A percentile compares a stretch with the other conserved stretches of the same genome.
Conservation (phyloP, 2,888 invertebrate species). For the Agriopis marginaria region DNA sequence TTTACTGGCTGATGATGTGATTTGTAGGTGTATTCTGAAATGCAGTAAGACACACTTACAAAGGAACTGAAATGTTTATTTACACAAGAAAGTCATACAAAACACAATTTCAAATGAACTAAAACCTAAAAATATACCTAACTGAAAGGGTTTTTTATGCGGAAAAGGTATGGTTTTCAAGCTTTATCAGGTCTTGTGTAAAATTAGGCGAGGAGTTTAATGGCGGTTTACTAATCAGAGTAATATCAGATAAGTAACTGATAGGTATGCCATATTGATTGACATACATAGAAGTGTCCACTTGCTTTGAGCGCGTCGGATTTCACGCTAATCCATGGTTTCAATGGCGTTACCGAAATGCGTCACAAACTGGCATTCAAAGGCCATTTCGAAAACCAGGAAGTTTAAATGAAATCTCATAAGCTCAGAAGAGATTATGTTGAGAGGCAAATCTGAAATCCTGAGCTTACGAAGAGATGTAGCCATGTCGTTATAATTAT, state of each 20-base stretch:
- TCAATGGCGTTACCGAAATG: conserved; percentile 5
- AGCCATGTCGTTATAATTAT: background rate
- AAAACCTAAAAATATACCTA: no score
- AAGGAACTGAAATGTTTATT: no score
- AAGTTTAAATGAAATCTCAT: conserved; percentile 2
- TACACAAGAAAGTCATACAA: no score
- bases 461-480: background rate
- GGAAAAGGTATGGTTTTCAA: no score
- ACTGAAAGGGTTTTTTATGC: no score
- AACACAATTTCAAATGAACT: no score
- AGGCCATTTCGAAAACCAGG: conserved; percentile 1
- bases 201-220: background rate
- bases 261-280: conserved; percentile 21
- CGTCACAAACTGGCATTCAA: background rate
- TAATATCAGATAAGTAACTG: conserved; percentile 18
- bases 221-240: conserved; percentile 1
- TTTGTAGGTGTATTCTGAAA: no score
- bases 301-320: conserved; percentile 3
- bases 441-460: background rate
- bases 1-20: no score
- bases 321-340: conserved; percentile 14
- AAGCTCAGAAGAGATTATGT: background rate
- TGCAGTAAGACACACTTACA: no score
- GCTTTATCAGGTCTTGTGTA: background rate
- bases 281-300: conserved; percentile 15